Base-by-base conservation (phyloP, 2,797 vertebrate genomes). In the Hypotaenidia okinawae region DNA sequence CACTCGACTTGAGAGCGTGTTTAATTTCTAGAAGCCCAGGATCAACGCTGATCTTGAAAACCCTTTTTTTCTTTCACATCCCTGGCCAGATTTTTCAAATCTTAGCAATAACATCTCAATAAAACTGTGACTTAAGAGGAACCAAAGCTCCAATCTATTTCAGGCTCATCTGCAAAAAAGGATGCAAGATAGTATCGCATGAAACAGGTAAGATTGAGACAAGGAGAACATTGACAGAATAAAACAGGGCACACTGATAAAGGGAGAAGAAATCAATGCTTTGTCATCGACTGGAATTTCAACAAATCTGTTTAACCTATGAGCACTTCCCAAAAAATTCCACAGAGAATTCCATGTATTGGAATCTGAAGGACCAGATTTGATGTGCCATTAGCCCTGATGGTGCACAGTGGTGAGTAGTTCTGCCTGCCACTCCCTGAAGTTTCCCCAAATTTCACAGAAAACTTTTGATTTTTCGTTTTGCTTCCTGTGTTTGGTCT, bases 381-480 rank as follows among this genome's bases (percentile, higher is more conserved):
- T 27, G 23, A 25, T 45, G 37, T 1, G 2, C 15, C 58, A 6
- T 11, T 45, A 33, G 39, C 14, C 25, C 37, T 41, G 16, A 17
- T 16, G 19, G 6, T 15, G 41, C 16, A 16, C 24, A 9, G 13
- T 32, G 19, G 12, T 30, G 22, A 10, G 5, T 8, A 2, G 4
- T 18, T 79, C 23, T 51, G 35, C 3, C 13, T 52, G 4, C 3
- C 27, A 0, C 13, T 15, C 14, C 25, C 21, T 19, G 33, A 76
- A 2, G 21, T 45, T 41, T 57, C 22, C 28, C 18, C 13, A 57
- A 6, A 52, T 39, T 39, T 27, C 12, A 11, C 0, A 4, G 9
- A 17, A 33, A 1, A 32, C 33, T 28, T 32, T 2, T 1, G 1
- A 16, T 28, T 66, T 69, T 66, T 74, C 13, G 5, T 6, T 37